Evolutionary conservation across 2,113 vertebrate genomes (phyloP), one percentile per base, ranked within the genome.

Genomic region (Pungitius pungitius): DNA sequence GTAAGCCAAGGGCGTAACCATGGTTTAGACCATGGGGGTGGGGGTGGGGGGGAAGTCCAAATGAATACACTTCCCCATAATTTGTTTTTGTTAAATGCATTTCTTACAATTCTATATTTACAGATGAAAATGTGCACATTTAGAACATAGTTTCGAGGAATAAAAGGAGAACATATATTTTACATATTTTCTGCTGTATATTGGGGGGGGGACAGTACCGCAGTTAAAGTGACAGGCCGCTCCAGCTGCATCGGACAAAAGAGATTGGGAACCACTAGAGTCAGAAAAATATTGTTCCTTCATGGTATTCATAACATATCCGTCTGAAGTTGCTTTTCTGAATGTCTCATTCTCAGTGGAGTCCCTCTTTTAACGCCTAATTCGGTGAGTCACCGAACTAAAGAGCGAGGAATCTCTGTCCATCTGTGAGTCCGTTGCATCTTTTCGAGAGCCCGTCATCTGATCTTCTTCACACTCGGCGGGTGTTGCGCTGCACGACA

Each of bases 331-430:
- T 33, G 33, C 33, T 59, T 66, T 70, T 45, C n/a, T n/a, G n/a
- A 79, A 57, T 54, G 18, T 57, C 43, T 69, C 58, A 27, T 64
- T 65, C 62, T 47, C 56, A 17, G 27, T 12, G 6, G 26, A 72
- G 45, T 43, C 52, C 61, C 45, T 11, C 24, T 63, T 64, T 18
- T 22, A 42, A 22, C 12, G 24, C 22, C 33, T 68, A 49, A 51
- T 82, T 62, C 58, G 27, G 30, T 40, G 30, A 42, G 47, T 15
- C 14, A 69, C 15, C 5, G 12, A 27, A 72, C 5, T 14, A 7
- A 54, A 54, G 14, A 54, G 51, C 51, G 13, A 54, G 51, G 51
- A 24, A 54, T 54, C 22, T 26, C 51, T 54, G 51, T 54, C 51
- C 51, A 54, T 54, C 51, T 54, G 51, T 54, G 51, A 22, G 22